Evolutionary conservation across 2,113 vertebrate genomes (phyloP), one percentile per base, ranked within the genome.

Genomic region (Micronycteris hirsuta): DNA sequence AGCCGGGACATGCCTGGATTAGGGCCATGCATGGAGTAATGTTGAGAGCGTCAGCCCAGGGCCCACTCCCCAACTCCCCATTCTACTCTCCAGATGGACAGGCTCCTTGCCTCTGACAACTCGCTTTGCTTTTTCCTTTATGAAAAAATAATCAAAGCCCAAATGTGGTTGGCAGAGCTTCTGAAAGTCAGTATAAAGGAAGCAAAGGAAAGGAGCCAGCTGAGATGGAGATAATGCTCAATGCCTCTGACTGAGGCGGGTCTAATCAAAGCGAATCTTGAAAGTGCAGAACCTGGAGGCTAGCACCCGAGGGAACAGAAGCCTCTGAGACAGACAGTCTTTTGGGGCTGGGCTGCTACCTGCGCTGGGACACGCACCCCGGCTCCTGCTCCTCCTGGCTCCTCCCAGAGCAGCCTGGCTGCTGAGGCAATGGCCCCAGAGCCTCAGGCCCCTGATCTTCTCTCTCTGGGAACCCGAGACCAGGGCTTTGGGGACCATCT

Each of bases 131-230:
- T 96, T 94, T 78, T 65, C 87, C 83, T 93, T 93, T 81, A 61
- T 73, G 70, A 96, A 94, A 96, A 96, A 90, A 94, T 90, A 81
- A 95, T 96, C 84, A 87, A 93, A 97, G 90, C 76, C 4, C 3
- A 20, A 47, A 33, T 2, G 54, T 17, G 33, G 41, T 85, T 92
- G 96, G 94, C 58, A 43, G 96, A 74, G 54, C 74, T 92, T 94
- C 77, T 80, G 86, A 68, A 93, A 94, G 93, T 89, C 85, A 80
- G 65, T 74, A 89, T 67, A 80, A n/a, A 77, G 68, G 78, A 61
- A 52, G 63, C 56, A 84, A 88, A 88, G 41, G 58, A 63, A 88
- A 61, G 76, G 77, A 95, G 61, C 76, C 56, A 65, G 77, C 38
- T 0, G 71, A 93, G 91, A 36, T 10, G 56, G 91, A 93, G 94